These are phyloP conservation scores for Tympanoctomys barrerae DNA, from an alignment of 2,797 vertebrate species.

Conservation along the genomic window DNA sequence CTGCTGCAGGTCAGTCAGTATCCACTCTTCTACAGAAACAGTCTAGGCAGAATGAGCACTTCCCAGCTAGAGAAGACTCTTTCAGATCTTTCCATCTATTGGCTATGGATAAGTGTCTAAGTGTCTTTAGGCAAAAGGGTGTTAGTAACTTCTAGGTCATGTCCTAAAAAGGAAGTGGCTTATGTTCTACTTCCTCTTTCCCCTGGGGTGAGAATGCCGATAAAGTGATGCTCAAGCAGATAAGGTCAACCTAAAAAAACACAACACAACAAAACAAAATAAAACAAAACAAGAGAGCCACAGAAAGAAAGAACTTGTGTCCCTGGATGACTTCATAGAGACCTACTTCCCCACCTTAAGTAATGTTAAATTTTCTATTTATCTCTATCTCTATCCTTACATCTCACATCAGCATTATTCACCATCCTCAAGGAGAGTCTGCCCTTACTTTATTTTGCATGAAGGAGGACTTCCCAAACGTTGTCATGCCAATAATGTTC, in stretches of 20 bases:
- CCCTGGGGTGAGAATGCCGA: conserved; percentile 32
- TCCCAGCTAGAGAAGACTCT: neutral
- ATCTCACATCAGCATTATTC: neutral
- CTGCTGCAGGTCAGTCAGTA: neutral
- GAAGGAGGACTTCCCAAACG: neutral
- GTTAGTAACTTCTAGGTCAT: conserved; percentile 59
- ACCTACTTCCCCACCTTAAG: neutral
- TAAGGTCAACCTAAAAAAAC: neutral
- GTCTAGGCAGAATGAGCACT: neutral
- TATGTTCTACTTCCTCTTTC: conserved; percentile 38
- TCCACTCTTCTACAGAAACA: neutral
- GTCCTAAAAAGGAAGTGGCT: conserved; percentile 60
- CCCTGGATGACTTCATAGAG: neutral
- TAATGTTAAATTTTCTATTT: neutral
- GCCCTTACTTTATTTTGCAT: neutral
- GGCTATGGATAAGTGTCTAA: conserved; percentile 29
- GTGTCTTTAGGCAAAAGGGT: neutral
- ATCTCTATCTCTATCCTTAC: neutral
- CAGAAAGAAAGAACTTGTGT: conserved; percentile 4
- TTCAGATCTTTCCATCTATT: neutral
- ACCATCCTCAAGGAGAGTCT: neutral
- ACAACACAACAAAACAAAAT: too few species aligned
- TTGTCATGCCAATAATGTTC: neutral
- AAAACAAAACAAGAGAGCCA: neutral
- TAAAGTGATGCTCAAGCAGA: conserved; percentile 8